Percentiles rank a stretch among this genome's conserved stretches.
These are phyloP conservation scores for Cataglyphis rosenhaueri DNA, from an alignment of 2,888 invertebrate species.

Conservation along the genomic window DNA sequence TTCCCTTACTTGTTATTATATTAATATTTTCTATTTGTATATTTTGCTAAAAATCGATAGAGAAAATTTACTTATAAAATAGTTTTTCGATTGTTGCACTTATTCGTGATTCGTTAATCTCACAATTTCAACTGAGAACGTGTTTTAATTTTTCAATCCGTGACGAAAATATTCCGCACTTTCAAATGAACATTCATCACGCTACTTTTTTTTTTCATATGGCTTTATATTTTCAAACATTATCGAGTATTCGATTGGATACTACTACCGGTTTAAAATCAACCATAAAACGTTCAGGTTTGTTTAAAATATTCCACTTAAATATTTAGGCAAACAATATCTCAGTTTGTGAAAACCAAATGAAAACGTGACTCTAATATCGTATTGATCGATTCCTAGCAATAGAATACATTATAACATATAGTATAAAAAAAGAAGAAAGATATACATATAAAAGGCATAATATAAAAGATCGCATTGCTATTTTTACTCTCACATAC, in stretches of 20 bases:
- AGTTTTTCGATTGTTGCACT: not conserved
- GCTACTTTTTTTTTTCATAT: not conserved
- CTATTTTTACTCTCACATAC: not conserved
- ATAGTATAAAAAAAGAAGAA: not conserved
- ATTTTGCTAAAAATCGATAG: constrained; percentile 5
- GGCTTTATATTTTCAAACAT: constrained; percentile 20
- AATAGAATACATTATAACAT: not conserved
- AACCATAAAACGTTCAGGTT: constrained; percentile 2
- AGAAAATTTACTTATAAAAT: not conserved
- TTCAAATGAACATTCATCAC: constrained; percentile 9
- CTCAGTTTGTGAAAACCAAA: not conserved
- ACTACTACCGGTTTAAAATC: not conserved
- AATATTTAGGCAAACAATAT: constrained; percentile 9
- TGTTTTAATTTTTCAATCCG: constrained; percentile 21
- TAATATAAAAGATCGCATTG: not conserved
- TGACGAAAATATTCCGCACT: constrained; percentile 21
- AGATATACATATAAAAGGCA: not conserved
- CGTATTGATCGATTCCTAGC: not conserved
- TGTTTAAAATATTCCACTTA: not conserved
- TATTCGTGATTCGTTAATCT: constrained; percentile 12
- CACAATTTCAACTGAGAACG: not conserved
- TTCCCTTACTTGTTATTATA: not conserved
- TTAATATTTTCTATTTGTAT: not conserved
- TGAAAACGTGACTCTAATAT: not conserved
- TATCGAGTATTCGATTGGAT: not conserved